These are phyloP conservation scores for Malacoraja senta DNA, from an alignment of 2,797 vertebrate species.

Conservation along the genomic window DNA sequence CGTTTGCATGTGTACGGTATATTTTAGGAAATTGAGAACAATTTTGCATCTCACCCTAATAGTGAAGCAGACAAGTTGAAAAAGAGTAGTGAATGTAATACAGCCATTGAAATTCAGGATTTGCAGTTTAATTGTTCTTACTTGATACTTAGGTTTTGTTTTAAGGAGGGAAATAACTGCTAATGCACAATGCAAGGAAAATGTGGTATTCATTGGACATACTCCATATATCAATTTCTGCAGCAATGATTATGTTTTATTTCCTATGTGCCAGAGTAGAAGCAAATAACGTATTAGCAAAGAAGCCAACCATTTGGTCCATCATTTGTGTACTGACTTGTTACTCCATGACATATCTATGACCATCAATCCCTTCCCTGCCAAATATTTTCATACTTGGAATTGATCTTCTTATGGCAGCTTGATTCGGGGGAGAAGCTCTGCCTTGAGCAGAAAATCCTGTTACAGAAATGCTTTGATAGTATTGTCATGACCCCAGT, in stretches of 20 bases:
- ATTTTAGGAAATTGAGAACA: neutral
- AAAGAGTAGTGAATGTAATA: neutral
- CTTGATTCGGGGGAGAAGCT: too few relatives aligned
- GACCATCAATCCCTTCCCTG: too few relatives aligned
- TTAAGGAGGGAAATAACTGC: neutral
- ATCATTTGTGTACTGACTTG: neutral
- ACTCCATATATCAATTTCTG: neutral
- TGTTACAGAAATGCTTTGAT: too few relatives aligned
- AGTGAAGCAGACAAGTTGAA: neutral
- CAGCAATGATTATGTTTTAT: neutral
- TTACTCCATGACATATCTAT: neutral
- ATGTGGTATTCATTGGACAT: neutral
- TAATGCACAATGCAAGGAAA: neutral
- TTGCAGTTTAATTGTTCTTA: neutral
- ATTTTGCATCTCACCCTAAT: neutral
- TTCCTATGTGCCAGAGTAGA: neutral
- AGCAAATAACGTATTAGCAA: too few relatives aligned
- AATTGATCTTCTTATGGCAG: too few relatives aligned
- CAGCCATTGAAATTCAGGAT: neutral
- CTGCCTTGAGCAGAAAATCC: too few relatives aligned
- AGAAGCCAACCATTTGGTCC: neutral
- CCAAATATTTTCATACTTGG: too few relatives aligned
- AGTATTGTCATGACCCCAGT: too few relatives aligned
- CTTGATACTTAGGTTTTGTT: neutral
- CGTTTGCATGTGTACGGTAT: too few relatives aligned